Evolutionary conservation across 2,888 invertebrate species (phyloP).

Genomic region (Philereme vetulata): DNA sequence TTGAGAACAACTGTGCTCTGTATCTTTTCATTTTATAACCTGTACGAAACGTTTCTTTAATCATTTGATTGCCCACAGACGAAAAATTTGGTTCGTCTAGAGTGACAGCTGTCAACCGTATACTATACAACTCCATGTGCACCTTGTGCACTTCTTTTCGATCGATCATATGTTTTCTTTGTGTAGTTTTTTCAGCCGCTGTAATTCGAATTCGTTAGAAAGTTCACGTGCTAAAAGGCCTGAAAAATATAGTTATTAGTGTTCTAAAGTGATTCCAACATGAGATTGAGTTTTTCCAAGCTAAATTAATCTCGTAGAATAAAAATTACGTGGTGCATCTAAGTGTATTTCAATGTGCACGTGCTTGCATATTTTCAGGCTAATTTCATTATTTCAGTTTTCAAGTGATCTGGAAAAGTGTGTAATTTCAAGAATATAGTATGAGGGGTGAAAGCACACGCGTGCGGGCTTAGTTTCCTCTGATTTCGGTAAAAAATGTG

Average conservation of each 20-base stretch:
- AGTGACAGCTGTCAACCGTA: constrained; percentile 57
- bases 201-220: constrained; percentile 78
- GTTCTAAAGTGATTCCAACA: constrained; percentile 38
- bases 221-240: constrained; percentile 54
- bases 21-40: too few species aligned
- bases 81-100: constrained; percentile 20
- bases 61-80: constrained; percentile 4
- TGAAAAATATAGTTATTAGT: constrained; percentile 37
- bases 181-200: constrained; percentile 82
- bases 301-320: constrained; percentile 37
- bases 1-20: too few species aligned
- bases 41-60: too few species aligned
- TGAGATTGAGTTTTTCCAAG: constrained; percentile 28
- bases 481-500: constrained; percentile 53
- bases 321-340: constrained; percentile 55
- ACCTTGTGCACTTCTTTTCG: constrained; percentile 79
- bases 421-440: constrained; percentile 40
- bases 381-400: constrained; percentile 62
- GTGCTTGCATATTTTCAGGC: constrained; percentile 79
- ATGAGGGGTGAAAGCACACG: constrained; percentile 29
- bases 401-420: constrained; percentile 43
- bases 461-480: constrained; percentile 31
- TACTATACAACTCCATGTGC: constrained; percentile 80
- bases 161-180: constrained; percentile 85
- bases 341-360: constrained; percentile 75